phyloP scores from a whole-genome alignment of 2,113 vertebrate species.

The Lophius piscatorius region DNA sequence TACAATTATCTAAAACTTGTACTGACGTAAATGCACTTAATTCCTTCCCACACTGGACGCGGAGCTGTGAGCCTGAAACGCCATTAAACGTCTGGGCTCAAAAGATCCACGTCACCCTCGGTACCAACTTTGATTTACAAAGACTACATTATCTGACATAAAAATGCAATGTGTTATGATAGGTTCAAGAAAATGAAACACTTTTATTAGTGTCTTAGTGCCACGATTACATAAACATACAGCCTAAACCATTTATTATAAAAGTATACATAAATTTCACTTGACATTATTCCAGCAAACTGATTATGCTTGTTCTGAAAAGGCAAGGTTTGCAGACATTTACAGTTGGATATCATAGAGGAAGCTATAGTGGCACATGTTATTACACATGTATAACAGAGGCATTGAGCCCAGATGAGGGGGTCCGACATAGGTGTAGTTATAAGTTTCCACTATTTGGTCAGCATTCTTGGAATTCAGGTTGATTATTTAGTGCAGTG shows the following conservation, averaged over 20 bases:
- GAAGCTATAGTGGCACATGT: not conserved
- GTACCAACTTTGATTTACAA: not conserved
- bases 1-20: too few species aligned
- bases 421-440: not conserved
- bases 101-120: too few species aligned
- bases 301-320: constrained; percentile 18
- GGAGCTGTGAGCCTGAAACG: too few species aligned
- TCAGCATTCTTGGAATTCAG: not conserved
- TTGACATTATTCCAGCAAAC: constrained; percentile 19
- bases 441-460: constrained; percentile 8
- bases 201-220: constrained; percentile 67
- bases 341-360: not conserved
- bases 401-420: not conserved
- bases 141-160: not conserved
- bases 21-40: too few species aligned
- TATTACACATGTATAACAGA: not conserved
- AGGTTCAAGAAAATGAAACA: constrained; percentile 9
- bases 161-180: constrained; percentile 14
- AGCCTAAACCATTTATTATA: constrained; percentile 24
- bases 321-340: not conserved
- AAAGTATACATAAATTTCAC: constrained; percentile 42
- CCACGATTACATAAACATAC: constrained; percentile 38
- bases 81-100: not conserved
- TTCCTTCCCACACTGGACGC: too few species aligned
- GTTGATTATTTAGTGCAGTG: not conserved